Evolutionary conservation across 1,140 invertebrate species (phyloP).

Genomic region (Procambarus clarkii): DNA sequence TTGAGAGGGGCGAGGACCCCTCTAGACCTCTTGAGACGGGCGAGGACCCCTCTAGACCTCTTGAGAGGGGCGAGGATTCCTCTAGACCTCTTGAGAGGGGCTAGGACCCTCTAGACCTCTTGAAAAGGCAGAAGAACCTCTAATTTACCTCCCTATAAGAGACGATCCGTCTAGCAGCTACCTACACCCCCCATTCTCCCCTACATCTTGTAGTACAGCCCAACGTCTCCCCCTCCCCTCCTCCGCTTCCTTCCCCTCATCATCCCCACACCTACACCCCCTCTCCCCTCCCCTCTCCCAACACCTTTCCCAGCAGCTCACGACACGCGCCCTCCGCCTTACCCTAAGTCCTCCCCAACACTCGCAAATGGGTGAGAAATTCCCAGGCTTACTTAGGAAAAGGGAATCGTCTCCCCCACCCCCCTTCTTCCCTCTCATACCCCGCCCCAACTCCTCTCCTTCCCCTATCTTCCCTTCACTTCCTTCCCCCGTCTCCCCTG

Average conservation of each 20-base stretch:
- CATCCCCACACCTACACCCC: too few species aligned
- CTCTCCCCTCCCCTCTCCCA: neutral
- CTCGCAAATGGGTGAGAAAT: conserved; percentile 17
- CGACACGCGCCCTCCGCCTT: neutral
- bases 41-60: neutral
- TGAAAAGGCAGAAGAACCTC: neutral
- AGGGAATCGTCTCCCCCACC: neutral
- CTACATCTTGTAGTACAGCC: neutral
- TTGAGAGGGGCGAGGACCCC: too few species aligned
- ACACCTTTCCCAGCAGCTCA: neutral
- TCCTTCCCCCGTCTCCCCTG: neutral
- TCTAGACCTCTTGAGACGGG: too few species aligned
- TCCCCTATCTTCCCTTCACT: neutral
- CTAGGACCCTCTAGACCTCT: too few species aligned
- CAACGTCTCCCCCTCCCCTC: too few species aligned
- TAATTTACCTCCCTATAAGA: conserved; percentile 14
- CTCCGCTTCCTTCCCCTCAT: neutral
- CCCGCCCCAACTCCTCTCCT: neutral
- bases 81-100: too few species aligned
- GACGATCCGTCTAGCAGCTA: neutral
- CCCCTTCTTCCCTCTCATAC: neutral
- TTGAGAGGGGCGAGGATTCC: too few species aligned
- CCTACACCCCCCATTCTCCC: neutral
- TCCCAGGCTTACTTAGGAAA: conserved; percentile 14
- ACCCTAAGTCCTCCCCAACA: neutral